These are phyloP conservation scores for Pogonomyrmex californicus DNA, from an alignment of 1,140 invertebrate species.

Conservation along the genomic window DNA sequence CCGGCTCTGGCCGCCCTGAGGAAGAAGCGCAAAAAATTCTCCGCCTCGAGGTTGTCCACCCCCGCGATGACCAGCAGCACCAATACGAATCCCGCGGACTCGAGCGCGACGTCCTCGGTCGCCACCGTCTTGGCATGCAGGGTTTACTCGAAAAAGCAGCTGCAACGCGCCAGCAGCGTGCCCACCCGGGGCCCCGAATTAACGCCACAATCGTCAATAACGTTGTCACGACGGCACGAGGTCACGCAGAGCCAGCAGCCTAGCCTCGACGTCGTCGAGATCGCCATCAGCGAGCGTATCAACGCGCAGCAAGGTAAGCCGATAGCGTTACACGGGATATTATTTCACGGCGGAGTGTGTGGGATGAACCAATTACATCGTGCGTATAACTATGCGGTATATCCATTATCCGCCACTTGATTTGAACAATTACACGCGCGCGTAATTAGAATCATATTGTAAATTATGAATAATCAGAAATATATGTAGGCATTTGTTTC, in stretches of 20 bases:
- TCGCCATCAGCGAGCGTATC: conserved; percentile 71
- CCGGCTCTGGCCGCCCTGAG: conserved; percentile 90
- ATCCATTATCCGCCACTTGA: conserved; percentile 3
- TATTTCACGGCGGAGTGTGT: neutral
- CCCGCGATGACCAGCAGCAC: conserved; percentile 86
- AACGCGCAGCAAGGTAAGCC: conserved; percentile 80
- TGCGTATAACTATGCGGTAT: neutral
- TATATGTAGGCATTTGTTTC: neutral
- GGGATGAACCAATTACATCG: conserved; percentile 4
- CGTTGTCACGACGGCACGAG: conserved; percentile 83
- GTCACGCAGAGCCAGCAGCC: conserved; percentile 87
- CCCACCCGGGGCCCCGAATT: conserved; percentile 87
- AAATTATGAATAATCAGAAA: neutral
- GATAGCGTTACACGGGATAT: neutral
- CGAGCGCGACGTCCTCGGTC: conserved; percentile 77
- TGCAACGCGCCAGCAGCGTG: conserved; percentile 89
- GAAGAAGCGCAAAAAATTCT: conserved; percentile 93
- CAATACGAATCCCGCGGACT: conserved; percentile 81
- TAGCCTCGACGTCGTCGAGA: conserved; percentile 84
- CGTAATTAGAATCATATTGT: neutral
- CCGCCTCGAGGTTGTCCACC: conserved; percentile 90
- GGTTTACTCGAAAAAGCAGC: conserved; percentile 79
- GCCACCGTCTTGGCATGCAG: conserved; percentile 72
- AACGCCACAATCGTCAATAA: conserved; percentile 77
- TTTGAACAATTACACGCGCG: neutral